These are phyloP conservation scores for Drosophila lutescens DNA, from an alignment of 2,888 invertebrate genomes.

Conservation along the genomic window DNA sequence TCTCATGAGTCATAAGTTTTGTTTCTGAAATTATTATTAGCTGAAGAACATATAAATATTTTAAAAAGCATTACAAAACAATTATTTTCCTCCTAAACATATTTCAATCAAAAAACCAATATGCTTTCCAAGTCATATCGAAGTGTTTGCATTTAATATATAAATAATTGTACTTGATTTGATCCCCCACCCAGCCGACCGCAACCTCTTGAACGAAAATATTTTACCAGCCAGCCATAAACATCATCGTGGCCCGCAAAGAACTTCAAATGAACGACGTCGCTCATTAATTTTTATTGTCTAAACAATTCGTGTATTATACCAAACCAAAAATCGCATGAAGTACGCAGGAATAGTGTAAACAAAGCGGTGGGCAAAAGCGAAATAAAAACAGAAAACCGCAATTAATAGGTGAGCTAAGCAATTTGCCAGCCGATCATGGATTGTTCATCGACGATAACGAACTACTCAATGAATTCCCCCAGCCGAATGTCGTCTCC, in stretches of 20 bases:
- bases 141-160: conserved; percentile 5
- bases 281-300: conserved; percentile 57
- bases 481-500: conserved; percentile 20
- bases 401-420: conserved; percentile 28
- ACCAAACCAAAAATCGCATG: conserved; percentile 22
- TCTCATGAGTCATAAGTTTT: too few relatives aligned
- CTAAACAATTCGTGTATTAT: conserved; percentile 39
- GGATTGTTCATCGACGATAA: conserved; percentile 40
- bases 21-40: too few relatives aligned
- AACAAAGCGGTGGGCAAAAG: conserved; percentile 38
- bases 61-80: not conserved
- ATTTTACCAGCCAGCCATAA: conserved; percentile 21
- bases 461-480: conserved; percentile 28
- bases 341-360: conserved; percentile 39
- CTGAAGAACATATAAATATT: not conserved
- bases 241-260: conserved; percentile 30
- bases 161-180: conserved; percentile 24
- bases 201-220: conserved; percentile 19
- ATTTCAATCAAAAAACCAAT: not conserved
- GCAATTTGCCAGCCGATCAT: conserved; percentile 52
- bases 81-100: not conserved
- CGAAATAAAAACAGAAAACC: conserved; percentile 15
- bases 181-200: conserved; percentile 13
- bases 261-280: conserved; percentile 49
- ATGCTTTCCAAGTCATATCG: not conserved